phyloP scores from a whole-genome alignment of 1,140 invertebrate genomes.

The Melanaphis sacchari region DNA sequence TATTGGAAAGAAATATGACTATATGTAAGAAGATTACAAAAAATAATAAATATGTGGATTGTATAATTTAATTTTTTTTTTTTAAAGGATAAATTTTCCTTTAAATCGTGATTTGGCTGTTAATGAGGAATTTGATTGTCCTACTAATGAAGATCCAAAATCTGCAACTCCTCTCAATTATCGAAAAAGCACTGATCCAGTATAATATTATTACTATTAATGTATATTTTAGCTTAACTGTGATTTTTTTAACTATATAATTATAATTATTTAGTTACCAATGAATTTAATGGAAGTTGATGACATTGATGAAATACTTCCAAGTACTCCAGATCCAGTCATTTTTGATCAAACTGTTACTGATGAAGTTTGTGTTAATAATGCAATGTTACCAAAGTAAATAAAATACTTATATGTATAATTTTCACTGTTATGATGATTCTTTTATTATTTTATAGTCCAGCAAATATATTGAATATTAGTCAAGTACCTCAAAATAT shows the following conservation, averaged over 20 bases:
- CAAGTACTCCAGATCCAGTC: slow-evolving; percentile 14
- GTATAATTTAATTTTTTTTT: background rate
- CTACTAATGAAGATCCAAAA: background rate
- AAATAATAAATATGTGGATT: background rate
- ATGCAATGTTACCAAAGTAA: slow-evolving; percentile 13
- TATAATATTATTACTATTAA: background rate
- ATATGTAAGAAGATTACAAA: slow-evolving; percentile 7
- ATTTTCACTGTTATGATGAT: background rate
- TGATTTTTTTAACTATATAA: background rate
- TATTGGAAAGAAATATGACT: slow-evolving; percentile 54
- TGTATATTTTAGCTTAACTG: background rate
- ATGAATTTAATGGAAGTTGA: slow-evolving; percentile 25
- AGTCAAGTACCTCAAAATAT: slow-evolving; percentile 28
- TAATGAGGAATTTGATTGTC: slow-evolving; percentile 50
- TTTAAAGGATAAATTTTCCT: slow-evolving; percentile 11
- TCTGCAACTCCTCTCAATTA: background rate
- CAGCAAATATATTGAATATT: slow-evolving; percentile 28
- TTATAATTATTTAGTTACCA: background rate
- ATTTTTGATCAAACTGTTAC: slow-evolving; percentile 44
- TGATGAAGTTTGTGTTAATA: slow-evolving; percentile 14
- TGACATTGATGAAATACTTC: background rate
- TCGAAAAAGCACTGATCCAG: background rate
- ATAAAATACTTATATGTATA: background rate
- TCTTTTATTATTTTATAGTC: slow-evolving; percentile 12
- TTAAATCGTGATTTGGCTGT: slow-evolving; percentile 46